Evolutionary conservation across 2,113 vertebrate species (phyloP), one percentile per base, ranked within the genome.

Genomic region (Galbula dea): DNA sequence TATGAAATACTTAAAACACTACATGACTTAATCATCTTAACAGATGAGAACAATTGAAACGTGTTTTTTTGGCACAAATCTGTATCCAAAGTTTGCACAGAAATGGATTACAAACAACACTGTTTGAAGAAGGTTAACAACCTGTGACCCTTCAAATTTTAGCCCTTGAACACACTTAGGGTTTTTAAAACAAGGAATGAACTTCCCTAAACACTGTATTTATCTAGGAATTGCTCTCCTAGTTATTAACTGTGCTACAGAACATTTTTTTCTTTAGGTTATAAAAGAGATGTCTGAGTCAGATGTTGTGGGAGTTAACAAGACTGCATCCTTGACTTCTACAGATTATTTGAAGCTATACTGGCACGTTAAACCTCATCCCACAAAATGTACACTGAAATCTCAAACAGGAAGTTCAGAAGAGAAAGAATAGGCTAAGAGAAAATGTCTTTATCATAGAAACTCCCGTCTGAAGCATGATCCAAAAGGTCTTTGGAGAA

Each of bases 281-380:
- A 90, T 93, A 92, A 90, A 78, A 84, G 77, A 89, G 46, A 67
- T 20, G 49, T 59, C 71, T 55, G 85, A 94, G 92, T 83, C 93
- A 95, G 93, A 89, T 9, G 59, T 34, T 85, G 88, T 76, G 49
- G 92, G 90, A 93, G 82, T 88, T 95, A 85, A 66, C 68, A 76
- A 80, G 82, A 36, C 72, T 54, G 37, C n/a, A 91, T 89, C 85
- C 39, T 69, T 55, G 79, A 71, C 67, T 87, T 83, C 75, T 62
- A 66, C 30, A 49, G 75, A 80, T 89, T 45, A 85, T 69, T 57
- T 55, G 20, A 54, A 94, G 65, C 66, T 79, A 30, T 27, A 75
- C 2, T 61, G 62, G 14, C 74, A 91, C 75, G 52, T 68, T 55
- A 63, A 78, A 63, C 84, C 66, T 81, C 74, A 75, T 11, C 20